These are phyloP conservation scores for Cryptophagus acutangulus DNA, from an alignment of 2,888 invertebrate species.

Conservation along the genomic window DNA sequence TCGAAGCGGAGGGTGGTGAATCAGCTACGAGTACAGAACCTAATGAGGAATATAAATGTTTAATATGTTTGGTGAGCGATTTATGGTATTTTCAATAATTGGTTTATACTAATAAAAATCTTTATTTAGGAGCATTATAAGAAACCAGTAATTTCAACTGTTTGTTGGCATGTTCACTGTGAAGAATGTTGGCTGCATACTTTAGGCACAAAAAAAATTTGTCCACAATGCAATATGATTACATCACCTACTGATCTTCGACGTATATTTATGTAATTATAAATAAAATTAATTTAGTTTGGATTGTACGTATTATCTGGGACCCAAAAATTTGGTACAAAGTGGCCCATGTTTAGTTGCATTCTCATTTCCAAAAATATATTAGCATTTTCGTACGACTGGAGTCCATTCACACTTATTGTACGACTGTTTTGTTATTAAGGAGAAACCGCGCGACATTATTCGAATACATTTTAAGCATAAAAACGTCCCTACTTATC, in stretches of 20 bases:
- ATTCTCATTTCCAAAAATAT: no score
- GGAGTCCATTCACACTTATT: no score
- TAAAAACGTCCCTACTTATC: no score
- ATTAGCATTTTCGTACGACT: no score
- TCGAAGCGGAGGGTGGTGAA: conserved; percentile 51
- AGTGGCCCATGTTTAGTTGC: no score
- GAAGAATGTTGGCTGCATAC: conserved; percentile 70
- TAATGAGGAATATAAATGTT: conserved; percentile 60
- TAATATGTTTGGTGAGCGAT: conserved; percentile 73
- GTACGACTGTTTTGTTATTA: no score
- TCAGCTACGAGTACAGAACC: conserved; percentile 42
- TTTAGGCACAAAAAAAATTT: conserved; percentile 80
- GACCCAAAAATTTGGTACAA: no score
- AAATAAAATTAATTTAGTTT: no score
- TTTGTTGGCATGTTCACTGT: conserved; percentile 68
- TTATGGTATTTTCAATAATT: conserved; percentile 8
- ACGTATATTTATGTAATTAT: conserved; percentile 86
- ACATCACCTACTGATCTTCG: conserved; percentile 83
- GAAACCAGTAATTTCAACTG: conserved; percentile 61
- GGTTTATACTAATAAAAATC: conserved; percentile 2
- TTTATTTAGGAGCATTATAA: conserved; percentile 57
- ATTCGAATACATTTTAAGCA: no score
- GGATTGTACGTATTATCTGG: no score
- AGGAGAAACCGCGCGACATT: no score
- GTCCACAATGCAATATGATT: conserved; percentile 92